A percentile compares a stretch with the other conserved stretches of the same genome.
phyloP scores from a whole-genome alignment of 1,140 invertebrate genomes.

The Microvelia longipes region DNA sequence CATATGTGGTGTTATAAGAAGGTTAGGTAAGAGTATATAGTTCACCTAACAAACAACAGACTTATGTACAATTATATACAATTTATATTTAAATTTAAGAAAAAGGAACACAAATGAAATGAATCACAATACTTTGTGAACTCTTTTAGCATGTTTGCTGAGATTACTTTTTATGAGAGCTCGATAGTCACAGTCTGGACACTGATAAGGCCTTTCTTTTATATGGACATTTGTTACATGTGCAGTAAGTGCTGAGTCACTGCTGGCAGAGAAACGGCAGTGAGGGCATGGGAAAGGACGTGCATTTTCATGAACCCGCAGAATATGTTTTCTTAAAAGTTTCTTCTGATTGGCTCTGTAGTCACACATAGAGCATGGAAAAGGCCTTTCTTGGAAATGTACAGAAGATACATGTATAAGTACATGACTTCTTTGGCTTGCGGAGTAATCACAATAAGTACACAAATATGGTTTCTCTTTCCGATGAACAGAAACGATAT shows the following conservation, averaged over 20 bases:
- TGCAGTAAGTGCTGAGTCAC: background rate
- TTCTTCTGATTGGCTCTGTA: background rate
- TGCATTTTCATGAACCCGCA: background rate
- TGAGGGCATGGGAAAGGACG: background rate
- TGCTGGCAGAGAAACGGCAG: background rate
- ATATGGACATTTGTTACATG: background rate
- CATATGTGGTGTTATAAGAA: no score
- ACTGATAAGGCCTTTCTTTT: background rate
- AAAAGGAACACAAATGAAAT: no score
- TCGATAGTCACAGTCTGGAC: background rate
- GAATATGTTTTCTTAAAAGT: background rate
- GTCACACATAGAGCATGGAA: background rate
- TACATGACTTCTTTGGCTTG: background rate
- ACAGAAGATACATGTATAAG: background rate
- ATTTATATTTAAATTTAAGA: no score
- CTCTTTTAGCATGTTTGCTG: background rate
- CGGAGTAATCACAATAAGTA: background rate
- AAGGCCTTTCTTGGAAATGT: constrained; percentile 1
- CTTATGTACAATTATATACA: no score
- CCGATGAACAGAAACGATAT: background rate
- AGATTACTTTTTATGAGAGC: background rate
- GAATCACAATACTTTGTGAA: no score
- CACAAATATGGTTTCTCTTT: constrained; percentile 1
- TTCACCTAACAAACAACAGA: no score
- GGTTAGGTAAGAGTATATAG: no score